These are phyloP conservation scores for Psittacula derbiana DNA, from an alignment of 2,797 vertebrate species.

Conservation along the genomic window DNA sequence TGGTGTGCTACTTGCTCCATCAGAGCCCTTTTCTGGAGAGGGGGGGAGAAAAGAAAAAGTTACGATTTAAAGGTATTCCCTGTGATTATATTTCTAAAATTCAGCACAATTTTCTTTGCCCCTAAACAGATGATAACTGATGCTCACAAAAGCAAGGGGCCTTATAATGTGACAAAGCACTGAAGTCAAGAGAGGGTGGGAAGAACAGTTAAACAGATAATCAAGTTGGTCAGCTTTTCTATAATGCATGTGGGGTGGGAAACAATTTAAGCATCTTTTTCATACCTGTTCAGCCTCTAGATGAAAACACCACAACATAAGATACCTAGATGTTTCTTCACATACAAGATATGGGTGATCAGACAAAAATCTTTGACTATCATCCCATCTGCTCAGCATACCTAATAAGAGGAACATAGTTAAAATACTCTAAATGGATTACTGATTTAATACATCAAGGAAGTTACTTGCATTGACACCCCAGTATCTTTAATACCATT, in stretches of 20 bases:
- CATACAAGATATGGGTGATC: conserved; percentile 92
- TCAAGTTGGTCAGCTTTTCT: background rate
- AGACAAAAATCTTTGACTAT: conserved; percentile 94
- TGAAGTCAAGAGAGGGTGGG: background rate
- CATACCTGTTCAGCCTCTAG: conserved; percentile 92
- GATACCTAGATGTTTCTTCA: conserved; percentile 92
- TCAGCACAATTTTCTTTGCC: background rate
- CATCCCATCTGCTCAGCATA: conserved; percentile 96
- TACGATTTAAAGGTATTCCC: background rate
- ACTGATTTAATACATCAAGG: background rate
- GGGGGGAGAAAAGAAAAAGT: background rate
- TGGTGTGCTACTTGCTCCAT: conserved; percentile 99
- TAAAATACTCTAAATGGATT: background rate
- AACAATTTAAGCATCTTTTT: background rate
- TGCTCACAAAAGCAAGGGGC: background rate
- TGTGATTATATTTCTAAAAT: background rate
- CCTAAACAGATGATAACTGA: background rate
- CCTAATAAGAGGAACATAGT: conserved; percentile 75
- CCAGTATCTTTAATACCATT: background rate
- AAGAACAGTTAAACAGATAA: background rate
- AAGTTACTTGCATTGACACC: background rate
- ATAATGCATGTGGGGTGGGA: background rate
- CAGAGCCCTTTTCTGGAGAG: conserved; percentile 88
- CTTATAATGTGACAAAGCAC: background rate
- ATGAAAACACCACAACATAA: conserved; percentile 94